These are phyloP conservation scores for Aphelinus certus DNA, from an alignment of 1,140 invertebrate genomes.

Conservation along the genomic window DNA sequence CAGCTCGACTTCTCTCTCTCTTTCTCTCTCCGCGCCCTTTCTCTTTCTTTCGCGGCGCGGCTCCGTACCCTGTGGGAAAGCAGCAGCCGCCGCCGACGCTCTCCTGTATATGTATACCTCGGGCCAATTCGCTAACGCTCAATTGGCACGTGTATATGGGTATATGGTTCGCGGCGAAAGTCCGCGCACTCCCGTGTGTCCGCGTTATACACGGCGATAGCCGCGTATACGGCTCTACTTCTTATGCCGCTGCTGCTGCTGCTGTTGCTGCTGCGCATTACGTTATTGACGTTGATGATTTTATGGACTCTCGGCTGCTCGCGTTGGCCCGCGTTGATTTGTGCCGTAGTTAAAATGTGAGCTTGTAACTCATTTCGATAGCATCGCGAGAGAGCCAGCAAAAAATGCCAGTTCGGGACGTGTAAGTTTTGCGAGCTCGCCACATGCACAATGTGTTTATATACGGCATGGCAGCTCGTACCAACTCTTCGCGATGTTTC, in stretches of 20 bases:
- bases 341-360: background rate
- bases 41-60: slow-evolving; percentile 7
- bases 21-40: background rate
- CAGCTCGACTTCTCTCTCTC: background rate
- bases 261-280: background rate
- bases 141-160: background rate
- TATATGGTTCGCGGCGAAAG: slow-evolving; percentile 11
- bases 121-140: slow-evolving; percentile 11
- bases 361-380: background rate
- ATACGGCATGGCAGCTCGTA: no score
- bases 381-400: no score
- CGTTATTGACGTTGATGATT: background rate
- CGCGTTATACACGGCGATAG: no score
- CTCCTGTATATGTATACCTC: background rate
- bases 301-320: background rate
- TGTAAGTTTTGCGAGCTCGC: no score
- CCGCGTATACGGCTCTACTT: background rate
- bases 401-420: no score
- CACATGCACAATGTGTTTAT: no score
- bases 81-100: background rate
- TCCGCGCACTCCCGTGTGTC: background rate
- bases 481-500: no score
- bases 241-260: background rate
- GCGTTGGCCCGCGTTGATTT: no score
- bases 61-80: background rate